These are phyloP conservation scores for Thaumetopoea pityocampa DNA, from an alignment of 1,140 invertebrate genomes.

Conservation along the genomic window DNA sequence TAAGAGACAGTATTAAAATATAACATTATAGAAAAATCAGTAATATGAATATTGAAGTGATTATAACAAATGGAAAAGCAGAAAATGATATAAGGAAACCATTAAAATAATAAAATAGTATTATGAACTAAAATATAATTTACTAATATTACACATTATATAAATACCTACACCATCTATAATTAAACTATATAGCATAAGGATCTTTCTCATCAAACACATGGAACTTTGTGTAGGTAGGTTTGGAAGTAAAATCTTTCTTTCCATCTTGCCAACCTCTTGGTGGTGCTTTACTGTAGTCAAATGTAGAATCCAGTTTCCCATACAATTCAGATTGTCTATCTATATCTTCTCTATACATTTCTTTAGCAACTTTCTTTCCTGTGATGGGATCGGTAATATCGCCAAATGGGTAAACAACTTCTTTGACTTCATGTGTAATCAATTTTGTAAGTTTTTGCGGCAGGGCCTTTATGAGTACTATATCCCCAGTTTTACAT, in stretches of 20 bases:
- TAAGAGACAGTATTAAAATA: no score
- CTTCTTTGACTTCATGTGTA: conserved; percentile 86
- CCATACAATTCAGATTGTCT: conserved; percentile 83
- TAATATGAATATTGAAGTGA: no score
- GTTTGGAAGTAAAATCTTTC: conserved; percentile 87
- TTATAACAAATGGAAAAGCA: no score
- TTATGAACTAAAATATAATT: no score
- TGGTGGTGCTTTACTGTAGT: conserved; percentile 85
- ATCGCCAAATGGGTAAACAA: conserved; percentile 89
- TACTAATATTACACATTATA: conserved; percentile 25
- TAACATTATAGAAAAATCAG: no score
- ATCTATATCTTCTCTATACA: conserved; percentile 86
- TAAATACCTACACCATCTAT: conserved; percentile 12
- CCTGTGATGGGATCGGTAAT: conserved; percentile 88
- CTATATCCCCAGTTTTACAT: conserved; percentile 89
- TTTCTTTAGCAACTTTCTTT: conserved; percentile 83
- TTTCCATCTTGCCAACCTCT: conserved; percentile 88
- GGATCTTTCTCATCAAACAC: conserved; percentile 84
- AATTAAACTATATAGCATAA: conserved; percentile 72
- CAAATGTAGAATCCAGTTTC: conserved; percentile 80
- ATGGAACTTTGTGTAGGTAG: conserved; percentile 85
- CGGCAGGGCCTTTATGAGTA: conserved; percentile 84
- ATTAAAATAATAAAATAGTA: no score
- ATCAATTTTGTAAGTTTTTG: conserved; percentile 85
- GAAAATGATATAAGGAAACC: no score